A percentile compares a stretch with the other conserved stretches of the same genome.
phyloP scores from a whole-genome alignment of 1,140 invertebrate species.

The Drosophila subobscura region DNA sequence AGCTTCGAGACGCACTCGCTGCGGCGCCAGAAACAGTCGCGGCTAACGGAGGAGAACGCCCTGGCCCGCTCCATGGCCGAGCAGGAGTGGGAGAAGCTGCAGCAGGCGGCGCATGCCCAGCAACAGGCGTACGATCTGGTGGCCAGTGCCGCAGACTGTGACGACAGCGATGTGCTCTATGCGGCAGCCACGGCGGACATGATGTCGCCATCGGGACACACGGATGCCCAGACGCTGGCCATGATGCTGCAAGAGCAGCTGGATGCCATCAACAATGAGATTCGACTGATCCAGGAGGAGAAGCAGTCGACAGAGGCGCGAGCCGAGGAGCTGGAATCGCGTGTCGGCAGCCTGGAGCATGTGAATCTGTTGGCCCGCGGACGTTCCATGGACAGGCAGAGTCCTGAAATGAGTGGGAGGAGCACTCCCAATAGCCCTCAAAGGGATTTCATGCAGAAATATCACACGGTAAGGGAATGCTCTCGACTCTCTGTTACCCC shows the following conservation, averaged over 20 bases:
- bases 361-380: conserved; percentile 93
- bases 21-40: conserved; percentile 86
- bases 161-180: conserved; percentile 90
- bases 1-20: conserved; percentile 92
- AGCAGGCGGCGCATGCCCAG: conserved; percentile 97
- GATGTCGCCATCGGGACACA: conserved; percentile 91
- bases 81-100: conserved; percentile 95
- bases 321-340: conserved; percentile 98
- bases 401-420: conserved; percentile 91
- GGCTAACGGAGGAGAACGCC: conserved; percentile 83
- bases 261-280: conserved; percentile 99
- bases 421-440: conserved; percentile 83
- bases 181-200: conserved; percentile 89
- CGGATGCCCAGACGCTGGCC: conserved; percentile 98
- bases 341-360: conserved; percentile 97
- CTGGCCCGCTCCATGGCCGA: conserved; percentile 87
- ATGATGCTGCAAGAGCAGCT: conserved; percentile 99
- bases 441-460: conserved; percentile 85
- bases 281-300: conserved; percentile 98
- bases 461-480: conserved; percentile 83
- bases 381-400: conserved; percentile 89
- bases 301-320: conserved; percentile 98
- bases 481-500: neutral
- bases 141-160: conserved; percentile 94
- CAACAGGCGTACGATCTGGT: conserved; percentile 96